These are phyloP conservation scores for Sciaenops ocellatus DNA, from an alignment of 2,797 vertebrate species.

Conservation along the genomic window DNA sequence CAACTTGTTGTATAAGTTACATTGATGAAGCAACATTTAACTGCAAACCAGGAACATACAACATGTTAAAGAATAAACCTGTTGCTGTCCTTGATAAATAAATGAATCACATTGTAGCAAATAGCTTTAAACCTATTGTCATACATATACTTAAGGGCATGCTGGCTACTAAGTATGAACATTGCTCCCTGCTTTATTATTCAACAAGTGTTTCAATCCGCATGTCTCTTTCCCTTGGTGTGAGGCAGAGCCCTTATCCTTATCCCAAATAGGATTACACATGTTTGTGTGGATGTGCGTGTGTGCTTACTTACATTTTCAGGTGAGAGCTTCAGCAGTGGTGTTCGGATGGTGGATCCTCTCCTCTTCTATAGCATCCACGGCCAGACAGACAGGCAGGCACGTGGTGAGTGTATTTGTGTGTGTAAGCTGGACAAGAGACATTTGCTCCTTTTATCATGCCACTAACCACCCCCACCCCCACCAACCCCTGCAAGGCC, in stretches of 20 bases:
- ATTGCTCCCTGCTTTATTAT: constrained; percentile 53
- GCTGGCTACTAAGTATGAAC: constrained; percentile 30
- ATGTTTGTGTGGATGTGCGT: constrained; percentile 42
- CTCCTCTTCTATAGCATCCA: constrained; percentile 48
- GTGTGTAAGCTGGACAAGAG: constrained; percentile 57
- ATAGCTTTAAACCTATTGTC: background rate
- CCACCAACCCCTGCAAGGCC: constrained; percentile 50
- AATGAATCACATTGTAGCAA: background rate
- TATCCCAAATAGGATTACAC: constrained; percentile 77
- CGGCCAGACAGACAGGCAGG: constrained; percentile 31
- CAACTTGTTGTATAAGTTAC: background rate
- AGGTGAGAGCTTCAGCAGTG: constrained; percentile 42
- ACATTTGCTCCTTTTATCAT: constrained; percentile 81
- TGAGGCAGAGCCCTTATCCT: constrained; percentile 59
- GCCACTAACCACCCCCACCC: constrained; percentile 71
- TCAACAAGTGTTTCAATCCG: constrained; percentile 76
- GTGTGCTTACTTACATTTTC: constrained; percentile 69
- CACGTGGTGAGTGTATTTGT: constrained; percentile 57
- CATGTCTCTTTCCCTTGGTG: constrained; percentile 35
- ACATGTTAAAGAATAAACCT: background rate
- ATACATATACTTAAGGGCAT: background rate
- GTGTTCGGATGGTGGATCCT: constrained; percentile 42
- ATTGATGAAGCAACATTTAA: background rate
- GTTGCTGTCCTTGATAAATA: background rate
- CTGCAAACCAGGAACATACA: background rate